Conservation (phyloP, 2,113 vertebrate species). For the Callithrix jacchus region DNA sequence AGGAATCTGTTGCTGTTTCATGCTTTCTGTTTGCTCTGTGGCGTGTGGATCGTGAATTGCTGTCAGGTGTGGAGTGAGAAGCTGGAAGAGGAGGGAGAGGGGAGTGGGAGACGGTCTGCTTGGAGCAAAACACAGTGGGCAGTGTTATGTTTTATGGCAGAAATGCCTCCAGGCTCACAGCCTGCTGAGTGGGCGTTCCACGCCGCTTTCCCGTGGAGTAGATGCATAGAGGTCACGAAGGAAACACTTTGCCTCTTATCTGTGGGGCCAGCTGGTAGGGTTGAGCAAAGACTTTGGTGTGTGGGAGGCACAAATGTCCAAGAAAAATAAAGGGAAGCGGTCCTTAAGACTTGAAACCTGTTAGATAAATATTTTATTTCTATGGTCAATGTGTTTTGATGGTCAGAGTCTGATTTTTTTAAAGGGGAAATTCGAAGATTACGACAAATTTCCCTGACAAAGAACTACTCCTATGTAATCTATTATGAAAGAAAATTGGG, state of each 20-base stretch:
- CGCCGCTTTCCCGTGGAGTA: conserved; percentile 66
- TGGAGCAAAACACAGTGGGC: conserved; percentile 21
- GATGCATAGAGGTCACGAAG: conserved; percentile 82
- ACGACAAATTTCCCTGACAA: conserved; percentile 59
- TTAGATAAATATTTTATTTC: conserved; percentile 68
- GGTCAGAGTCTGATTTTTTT: conserved; percentile 53
- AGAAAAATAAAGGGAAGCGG: conserved; percentile 49
- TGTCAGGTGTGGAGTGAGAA: conserved; percentile 72
- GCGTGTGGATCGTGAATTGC: conserved; percentile 44
- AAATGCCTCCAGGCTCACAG: conserved; percentile 59
- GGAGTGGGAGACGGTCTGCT: conserved; percentile 21
- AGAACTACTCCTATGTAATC: conserved; percentile 70
- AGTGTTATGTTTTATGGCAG: conserved; percentile 65
- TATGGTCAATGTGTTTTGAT: conserved; percentile 52
- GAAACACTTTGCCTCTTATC: conserved; percentile 75
- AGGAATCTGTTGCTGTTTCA: conserved; percentile 82
- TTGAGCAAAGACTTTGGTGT: conserved; percentile 63
- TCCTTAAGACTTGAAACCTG: conserved; percentile 67
- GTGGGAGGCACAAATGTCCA: conserved; percentile 42
- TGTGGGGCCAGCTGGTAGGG: not conserved
- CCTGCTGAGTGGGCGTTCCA: conserved; percentile 78
- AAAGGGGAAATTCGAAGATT: conserved; percentile 11
- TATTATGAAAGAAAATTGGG: conserved; percentile 50
- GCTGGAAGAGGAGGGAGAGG: conserved; percentile 30
- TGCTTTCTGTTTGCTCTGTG: conserved; percentile 59